phyloP scores from a whole-genome alignment of 2,888 invertebrate genomes.

The Orthosia gothica region DNA sequence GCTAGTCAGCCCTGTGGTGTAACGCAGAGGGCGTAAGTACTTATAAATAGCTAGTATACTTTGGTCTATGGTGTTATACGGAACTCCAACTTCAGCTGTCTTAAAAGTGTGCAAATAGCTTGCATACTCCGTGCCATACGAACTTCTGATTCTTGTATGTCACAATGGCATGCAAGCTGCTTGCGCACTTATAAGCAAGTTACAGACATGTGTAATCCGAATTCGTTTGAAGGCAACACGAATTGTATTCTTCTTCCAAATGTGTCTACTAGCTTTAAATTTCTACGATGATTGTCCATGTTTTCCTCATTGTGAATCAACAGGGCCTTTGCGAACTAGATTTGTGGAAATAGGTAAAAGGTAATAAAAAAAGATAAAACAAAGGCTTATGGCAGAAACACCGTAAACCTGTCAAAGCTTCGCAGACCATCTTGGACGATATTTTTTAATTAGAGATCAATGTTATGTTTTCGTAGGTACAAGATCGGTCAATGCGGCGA shows the following conservation, averaged over 20 bases:
- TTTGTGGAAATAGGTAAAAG: too few relatives aligned
- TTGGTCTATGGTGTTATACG: neutral
- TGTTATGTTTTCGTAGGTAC: neutral
- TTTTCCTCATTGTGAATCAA: neutral
- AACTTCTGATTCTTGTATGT: too few relatives aligned
- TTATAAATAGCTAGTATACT: neutral
- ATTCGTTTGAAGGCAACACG: too few relatives aligned
- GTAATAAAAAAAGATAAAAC: neutral
- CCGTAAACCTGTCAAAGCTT: neutral
- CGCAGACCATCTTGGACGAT: neutral
- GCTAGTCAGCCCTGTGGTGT: conserved; percentile 44
- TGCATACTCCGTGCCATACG: too few relatives aligned
- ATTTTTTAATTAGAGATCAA: neutral
- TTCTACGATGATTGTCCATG: neutral
- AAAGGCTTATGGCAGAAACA: neutral
- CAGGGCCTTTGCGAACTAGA: neutral
- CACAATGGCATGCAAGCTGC: too few relatives aligned
- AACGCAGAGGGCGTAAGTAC: conserved; percentile 47
- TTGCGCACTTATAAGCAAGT: too few relatives aligned
- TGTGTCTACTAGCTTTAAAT: too few relatives aligned
- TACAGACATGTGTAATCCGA: too few relatives aligned
- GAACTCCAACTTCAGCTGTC: neutral
- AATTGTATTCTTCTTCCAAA: too few relatives aligned
- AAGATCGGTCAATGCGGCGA: too few relatives aligned
- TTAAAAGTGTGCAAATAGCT: too few relatives aligned